Base-by-base conservation (phyloP, 2,797 vertebrate genomes). In the Denticeps clupeoides region DNA sequence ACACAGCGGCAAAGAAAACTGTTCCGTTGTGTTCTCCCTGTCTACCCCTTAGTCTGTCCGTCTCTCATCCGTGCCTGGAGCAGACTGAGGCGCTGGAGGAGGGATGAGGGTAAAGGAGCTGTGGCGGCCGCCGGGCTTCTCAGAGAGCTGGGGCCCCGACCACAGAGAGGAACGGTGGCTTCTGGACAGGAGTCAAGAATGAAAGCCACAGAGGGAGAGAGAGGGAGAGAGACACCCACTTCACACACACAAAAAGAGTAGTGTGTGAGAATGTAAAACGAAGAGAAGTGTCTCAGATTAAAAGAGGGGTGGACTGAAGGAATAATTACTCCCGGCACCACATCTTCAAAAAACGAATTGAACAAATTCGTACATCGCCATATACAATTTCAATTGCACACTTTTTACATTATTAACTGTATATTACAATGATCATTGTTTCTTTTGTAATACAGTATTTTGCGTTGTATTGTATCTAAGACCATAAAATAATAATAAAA, bases 141-240 rank as follows among this genome's bases (percentile, higher is more conserved):
- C 53, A 48, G 56, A n/a, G n/a, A 59, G 41, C 47, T 21, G 25
- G 47, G 52, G n/a, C n/a, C 33, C 44, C 9, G 58, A 67, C 60
- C 60, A 25, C 78, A 77, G 49, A 46, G 68, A 78, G 69, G 71
- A 80, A 80, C 74, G 60, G 81, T 60, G 79, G 80, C 72, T 10
- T 22, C 76, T 84, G 81, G 82, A 82, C 65, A 28, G 0, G 5
- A 79, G 67, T 82, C 81, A 80, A 73, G 76, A 84, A 86, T 84
- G 78, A 72, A 78, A 83, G 78, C 83, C 83, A 78, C 78, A 82
- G 13, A 13, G 8, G 9, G 18, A 24, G 33, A 15, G 29, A 12
- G 21, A 35, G 19, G 13, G 5, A 16, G 13, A 16, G 35, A 16
- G 32, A 35, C 12, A 32, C 31, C 4, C 2, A 31, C n/a, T 29